Evolutionary conservation across 2,888 invertebrate species (phyloP), one percentile per base, ranked within the genome.

Genomic region (Cephus rjabovi): DNA sequence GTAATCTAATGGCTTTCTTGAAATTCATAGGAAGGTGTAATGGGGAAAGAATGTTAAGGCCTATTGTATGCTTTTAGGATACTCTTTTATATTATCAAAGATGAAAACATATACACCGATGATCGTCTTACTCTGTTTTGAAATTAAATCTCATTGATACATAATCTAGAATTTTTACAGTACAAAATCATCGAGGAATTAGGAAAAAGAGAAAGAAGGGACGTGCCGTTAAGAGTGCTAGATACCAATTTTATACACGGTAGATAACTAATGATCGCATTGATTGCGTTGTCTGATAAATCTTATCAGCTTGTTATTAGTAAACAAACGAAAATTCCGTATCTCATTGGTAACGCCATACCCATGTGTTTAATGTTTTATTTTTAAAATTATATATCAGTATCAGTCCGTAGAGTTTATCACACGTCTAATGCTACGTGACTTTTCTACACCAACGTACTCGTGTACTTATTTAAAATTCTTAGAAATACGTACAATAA

Each of bases 81-180:
- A 74, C 37, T 74, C 35, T 34, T 74, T 74, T 74, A 74, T 74
- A 74, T 74, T 34, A 74, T 74, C 34, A 74, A 74, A 74, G 74
- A 74, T 74, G 74, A 74, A 74, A 74, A 74, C 34, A 30, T 74
- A 74, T 35, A 74, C 74, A 74, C 35, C 34, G 34, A 74, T 74
- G 35, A 34, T 74, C 74, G 30, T 35, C 74, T 74, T 74, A 74
- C 37, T 33, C 34, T 35, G 74, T 34, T 74, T 74, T 74, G 74
- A 30, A 74, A 35, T 74, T 74, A 34, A 74, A 74, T 35, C 34
- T 74, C 74, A 34, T 74, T 74, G 34, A 30, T 74, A 74, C 35
- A 34, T 35, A 74, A 74, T 74, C 35, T 74, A 74, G 34, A 35
- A 35, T 74, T 74, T 74, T n/a, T 74, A 74, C 74, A 74, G 37